A percentile compares a stretch with the other conserved stretches of the same genome.
phyloP scores from a whole-genome alignment of 2,888 invertebrate genomes.

The Leuctra nigra region DNA sequence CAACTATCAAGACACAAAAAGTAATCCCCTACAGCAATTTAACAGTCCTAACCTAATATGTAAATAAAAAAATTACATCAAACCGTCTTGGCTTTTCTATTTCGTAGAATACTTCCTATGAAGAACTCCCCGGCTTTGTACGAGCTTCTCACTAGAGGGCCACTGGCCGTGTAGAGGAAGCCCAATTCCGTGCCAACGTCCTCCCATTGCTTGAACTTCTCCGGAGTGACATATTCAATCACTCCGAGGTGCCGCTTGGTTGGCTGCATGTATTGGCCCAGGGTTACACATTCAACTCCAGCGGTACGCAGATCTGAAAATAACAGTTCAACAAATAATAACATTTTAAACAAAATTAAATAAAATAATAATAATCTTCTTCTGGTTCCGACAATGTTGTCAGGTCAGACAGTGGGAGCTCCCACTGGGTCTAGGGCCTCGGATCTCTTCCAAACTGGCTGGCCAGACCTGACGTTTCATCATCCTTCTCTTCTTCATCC shows the following conservation, averaged over 20 bases:
- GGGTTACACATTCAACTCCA: conserved; percentile 91
- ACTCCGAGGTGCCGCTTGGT: conserved; percentile 93
- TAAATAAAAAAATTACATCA: too few relatives aligned
- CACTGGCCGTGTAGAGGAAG: conserved; percentile 95
- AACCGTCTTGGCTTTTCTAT: conserved; percentile 31
- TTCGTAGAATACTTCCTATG: conserved; percentile 68
- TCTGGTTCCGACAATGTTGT: too few relatives aligned
- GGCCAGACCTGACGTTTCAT: too few relatives aligned
- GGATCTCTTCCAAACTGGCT: too few relatives aligned
- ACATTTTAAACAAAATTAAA: conserved; percentile 1
- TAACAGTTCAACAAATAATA: too few relatives aligned
- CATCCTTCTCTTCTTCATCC: too few relatives aligned
- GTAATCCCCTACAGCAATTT: too few relatives aligned
- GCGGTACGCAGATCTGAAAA: conserved; percentile 63
- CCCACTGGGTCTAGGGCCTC: too few relatives aligned
- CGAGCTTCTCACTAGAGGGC: conserved; percentile 92
- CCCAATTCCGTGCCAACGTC: conserved; percentile 73
- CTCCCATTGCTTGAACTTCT: conserved; percentile 86
- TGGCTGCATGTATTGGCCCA: conserved; percentile 99
- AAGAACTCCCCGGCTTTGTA: conserved; percentile 98
- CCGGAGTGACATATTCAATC: conserved; percentile 93
- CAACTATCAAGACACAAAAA: too few relatives aligned
- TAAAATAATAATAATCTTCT: too few relatives aligned
- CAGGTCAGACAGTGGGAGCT: too few relatives aligned
- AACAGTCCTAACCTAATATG: too few relatives aligned